These are phyloP conservation scores for Plagodis dolabraria DNA, from an alignment of 2,888 invertebrate genomes.

Conservation along the genomic window DNA sequence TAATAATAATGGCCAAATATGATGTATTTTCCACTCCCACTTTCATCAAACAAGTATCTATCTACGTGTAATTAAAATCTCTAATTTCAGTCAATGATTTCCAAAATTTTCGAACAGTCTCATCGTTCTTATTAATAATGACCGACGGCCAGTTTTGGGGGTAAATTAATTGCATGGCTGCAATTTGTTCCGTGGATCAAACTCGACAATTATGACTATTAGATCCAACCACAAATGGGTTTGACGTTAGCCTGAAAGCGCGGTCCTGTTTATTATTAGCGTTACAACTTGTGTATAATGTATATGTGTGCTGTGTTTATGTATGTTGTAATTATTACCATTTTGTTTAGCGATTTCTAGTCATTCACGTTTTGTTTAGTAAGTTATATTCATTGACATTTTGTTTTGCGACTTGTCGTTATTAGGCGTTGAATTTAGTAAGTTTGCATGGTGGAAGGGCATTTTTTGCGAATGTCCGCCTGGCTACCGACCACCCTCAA, in stretches of 20 bases:
- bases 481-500: too few relatives aligned
- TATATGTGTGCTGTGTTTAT: not conserved
- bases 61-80: not conserved
- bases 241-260: conserved; percentile 39
- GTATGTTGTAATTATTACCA: too few relatives aligned
- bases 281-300: not conserved
- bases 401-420: too few relatives aligned
- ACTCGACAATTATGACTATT: conserved; percentile 57
- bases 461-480: too few relatives aligned
- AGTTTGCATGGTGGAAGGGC: too few relatives aligned
- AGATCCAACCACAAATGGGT: conserved; percentile 47
- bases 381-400: too few relatives aligned
- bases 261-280: conserved; percentile 10
- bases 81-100: not conserved
- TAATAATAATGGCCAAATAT: too few relatives aligned
- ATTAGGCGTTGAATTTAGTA: too few relatives aligned
- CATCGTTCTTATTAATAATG: conserved; percentile 27
- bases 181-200: conserved; percentile 48
- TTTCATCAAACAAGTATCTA: too few relatives aligned
- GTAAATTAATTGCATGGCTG: conserved; percentile 53
- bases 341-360: too few relatives aligned
- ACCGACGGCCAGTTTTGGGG: conserved; percentile 40
- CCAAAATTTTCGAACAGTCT: not conserved
- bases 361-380: too few relatives aligned
- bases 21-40: too few relatives aligned